Percentiles rank a stretch among this genome's conserved stretches.
These are phyloP conservation scores for Cartodere bifasciata DNA, from an alignment of 2,888 invertebrate genomes.

Conservation along the genomic window DNA sequence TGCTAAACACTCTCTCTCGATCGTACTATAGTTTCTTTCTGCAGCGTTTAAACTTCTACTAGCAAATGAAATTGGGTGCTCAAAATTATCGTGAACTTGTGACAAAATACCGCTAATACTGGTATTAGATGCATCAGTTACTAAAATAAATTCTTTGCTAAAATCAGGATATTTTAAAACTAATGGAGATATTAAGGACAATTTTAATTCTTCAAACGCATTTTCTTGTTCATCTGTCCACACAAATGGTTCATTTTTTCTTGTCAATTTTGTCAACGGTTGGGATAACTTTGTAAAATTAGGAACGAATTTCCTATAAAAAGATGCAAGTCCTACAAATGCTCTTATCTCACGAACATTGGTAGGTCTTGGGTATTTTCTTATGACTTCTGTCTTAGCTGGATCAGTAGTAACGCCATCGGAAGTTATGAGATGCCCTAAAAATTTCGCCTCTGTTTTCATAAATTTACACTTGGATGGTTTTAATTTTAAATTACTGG, in stretches of 20 bases:
- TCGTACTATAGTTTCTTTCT: not conserved
- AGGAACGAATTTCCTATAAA: not conserved
- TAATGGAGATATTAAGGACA: not conserved
- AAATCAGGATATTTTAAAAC: not conserved
- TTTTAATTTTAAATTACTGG: not conserved
- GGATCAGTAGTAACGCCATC: conserved; percentile 1
- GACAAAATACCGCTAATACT: not conserved
- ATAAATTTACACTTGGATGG: not conserved
- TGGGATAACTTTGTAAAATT: not conserved
- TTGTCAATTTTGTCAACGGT: conserved; percentile 1
- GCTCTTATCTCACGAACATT: not conserved
- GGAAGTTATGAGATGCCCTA: not conserved
- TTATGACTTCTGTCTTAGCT: not conserved
- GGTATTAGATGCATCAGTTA: not conserved
- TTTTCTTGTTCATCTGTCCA: not conserved
- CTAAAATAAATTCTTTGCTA: not conserved
- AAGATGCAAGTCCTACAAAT: not conserved
- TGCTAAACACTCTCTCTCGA: conserved; percentile 1
- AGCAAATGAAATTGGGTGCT: not conserved
- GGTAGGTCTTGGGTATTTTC: not conserved
- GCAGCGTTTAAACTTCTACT: not conserved
- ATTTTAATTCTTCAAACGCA: conserved; percentile 1
- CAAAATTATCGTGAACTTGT: not conserved
- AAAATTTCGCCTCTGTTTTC: not conserved
- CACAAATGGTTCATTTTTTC: conserved; percentile 1